These are phyloP conservation scores for Varanus salvator DNA, from an alignment of 2,113 vertebrate species.

Conservation along the genomic window DNA sequence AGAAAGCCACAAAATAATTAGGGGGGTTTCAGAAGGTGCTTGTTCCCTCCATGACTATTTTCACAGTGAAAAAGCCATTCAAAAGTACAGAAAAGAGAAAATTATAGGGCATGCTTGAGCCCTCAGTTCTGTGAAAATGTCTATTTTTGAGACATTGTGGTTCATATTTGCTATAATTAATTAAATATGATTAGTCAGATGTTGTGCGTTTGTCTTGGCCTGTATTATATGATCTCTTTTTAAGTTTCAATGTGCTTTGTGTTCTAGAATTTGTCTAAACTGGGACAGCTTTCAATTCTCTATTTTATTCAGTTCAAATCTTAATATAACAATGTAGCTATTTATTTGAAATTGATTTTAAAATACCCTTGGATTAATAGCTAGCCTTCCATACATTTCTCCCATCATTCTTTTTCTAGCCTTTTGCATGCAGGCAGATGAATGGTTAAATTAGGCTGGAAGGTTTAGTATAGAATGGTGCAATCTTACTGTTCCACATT, in stretches of 20 bases:
- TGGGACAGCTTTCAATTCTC: constrained; percentile 25
- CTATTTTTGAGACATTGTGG: not conserved
- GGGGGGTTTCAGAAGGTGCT: not conserved
- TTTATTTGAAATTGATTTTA: not conserved
- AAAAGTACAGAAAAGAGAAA: not conserved
- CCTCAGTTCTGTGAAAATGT: not conserved
- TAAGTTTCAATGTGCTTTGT: not conserved
- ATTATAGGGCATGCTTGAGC: not conserved
- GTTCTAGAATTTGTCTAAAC: not conserved
- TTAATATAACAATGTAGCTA: constrained; percentile 1
- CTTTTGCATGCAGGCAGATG: not conserved
- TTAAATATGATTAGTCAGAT: constrained; percentile 5
- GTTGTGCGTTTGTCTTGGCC: not conserved
- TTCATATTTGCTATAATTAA: not conserved
- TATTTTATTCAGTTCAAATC: not conserved
- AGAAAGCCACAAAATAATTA: not conserved
- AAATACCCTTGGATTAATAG: not conserved
- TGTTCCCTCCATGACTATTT: not conserved
- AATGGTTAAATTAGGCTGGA: constrained; percentile 22
- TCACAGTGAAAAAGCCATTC: not conserved
- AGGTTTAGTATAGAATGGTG: not conserved
- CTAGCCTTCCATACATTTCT: not conserved
- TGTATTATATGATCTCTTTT: not conserved
- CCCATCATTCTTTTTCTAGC: constrained; percentile 19
- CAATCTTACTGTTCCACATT: not conserved